phyloP scores from a whole-genome alignment of 2,113 vertebrate genomes.

The Murina feae region DNA sequence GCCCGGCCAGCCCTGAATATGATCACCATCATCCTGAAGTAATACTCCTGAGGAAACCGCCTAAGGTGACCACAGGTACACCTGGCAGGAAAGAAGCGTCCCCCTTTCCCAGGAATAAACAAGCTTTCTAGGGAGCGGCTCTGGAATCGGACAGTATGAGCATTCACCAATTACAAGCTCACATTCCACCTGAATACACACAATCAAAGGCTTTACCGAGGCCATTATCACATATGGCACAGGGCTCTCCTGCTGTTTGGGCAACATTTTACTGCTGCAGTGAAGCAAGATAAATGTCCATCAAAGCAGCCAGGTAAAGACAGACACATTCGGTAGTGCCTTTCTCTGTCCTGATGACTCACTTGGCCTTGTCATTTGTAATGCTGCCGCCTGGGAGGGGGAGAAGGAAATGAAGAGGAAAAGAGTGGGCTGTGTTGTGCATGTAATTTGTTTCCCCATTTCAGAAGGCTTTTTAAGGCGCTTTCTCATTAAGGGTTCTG shows the following conservation, averaged over 20 bases:
- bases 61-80: not conserved
- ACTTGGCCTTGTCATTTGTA: conserved; percentile 29
- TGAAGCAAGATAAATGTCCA: conserved; percentile 60
- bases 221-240: conserved; percentile 44
- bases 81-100: not conserved
- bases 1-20: not conserved
- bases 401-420: conserved; percentile 58
- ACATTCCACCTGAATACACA: conserved; percentile 70
- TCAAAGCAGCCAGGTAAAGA: conserved; percentile 5
- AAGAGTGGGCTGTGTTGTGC: conserved; percentile 47
- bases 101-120: not conserved
- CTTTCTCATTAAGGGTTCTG: conserved; percentile 67
- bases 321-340: not conserved
- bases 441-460: conserved; percentile 55
- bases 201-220: conserved; percentile 64
- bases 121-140: conserved; percentile 59
- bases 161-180: conserved; percentile 61
- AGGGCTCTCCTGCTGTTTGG: conserved; percentile 60
- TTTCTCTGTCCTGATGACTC: conserved; percentile 47
- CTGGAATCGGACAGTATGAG: conserved; percentile 38
- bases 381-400: not conserved
- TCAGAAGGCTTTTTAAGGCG: conserved; percentile 62
- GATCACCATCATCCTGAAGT: not conserved
- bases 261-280: conserved; percentile 39
- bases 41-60: not conserved